These are phyloP conservation scores for Zele albiditarsus DNA, from an alignment of 2,888 invertebrate genomes.

Conservation along the genomic window DNA sequence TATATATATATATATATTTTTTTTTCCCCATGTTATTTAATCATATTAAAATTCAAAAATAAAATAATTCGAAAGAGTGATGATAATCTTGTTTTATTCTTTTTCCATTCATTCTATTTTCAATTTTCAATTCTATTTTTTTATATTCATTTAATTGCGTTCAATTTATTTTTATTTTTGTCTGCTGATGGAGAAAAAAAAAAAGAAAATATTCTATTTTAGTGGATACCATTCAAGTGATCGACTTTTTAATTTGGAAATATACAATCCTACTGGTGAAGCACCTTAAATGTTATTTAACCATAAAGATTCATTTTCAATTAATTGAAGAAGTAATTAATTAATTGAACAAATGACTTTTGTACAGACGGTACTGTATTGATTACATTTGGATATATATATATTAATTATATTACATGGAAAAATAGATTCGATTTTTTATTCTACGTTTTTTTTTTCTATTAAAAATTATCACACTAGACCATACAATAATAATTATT, in stretches of 20 bases:
- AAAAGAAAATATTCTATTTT: not conserved
- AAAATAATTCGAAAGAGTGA: not conserved
- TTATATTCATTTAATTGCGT: not conserved
- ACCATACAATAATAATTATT: not conserved
- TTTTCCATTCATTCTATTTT: too few species aligned
- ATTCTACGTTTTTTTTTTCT: not conserved
- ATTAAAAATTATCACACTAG: not conserved
- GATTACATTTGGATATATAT: too few species aligned
- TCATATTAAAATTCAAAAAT: not conserved
- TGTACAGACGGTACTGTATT: too few species aligned
- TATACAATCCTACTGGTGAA: not conserved
- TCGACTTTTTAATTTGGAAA: not conserved
- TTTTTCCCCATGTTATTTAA: slow-evolving; percentile 32
- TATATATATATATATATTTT: not conserved
- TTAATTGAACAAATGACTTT: too few species aligned
- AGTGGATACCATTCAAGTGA: not conserved
- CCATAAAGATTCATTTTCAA: not conserved
- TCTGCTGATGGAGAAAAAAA: not conserved
- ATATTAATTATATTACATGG: too few species aligned
- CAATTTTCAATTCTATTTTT: too few species aligned
- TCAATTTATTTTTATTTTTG: not conserved
- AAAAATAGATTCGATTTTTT: not conserved
- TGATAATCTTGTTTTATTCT: too few species aligned
- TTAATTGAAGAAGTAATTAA: not conserved
- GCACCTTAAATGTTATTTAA: not conserved